Base-by-base conservation (phyloP, 2,888 invertebrate genomes). In the Cryptus armator region DNA sequence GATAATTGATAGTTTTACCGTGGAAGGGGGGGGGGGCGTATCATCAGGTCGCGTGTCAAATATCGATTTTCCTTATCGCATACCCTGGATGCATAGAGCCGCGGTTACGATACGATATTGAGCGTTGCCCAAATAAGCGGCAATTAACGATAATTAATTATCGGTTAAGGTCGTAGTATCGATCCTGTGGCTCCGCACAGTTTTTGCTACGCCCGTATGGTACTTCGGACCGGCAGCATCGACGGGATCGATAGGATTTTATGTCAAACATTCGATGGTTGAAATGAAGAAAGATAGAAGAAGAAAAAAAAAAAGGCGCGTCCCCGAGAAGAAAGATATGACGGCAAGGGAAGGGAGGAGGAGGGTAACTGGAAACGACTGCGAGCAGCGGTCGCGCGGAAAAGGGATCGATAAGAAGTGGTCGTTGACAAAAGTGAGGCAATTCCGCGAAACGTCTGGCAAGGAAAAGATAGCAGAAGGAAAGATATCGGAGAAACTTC, bases 351-450 rank as follows among this genome's bases (percentile, higher is more conserved):
- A n/a, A n/a, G n/a, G n/a, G n/a, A n/a, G n/a, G 4, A n/a, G 48
- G 12, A n/a, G 14, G 48, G 48, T 14, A 48, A 59, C 51, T 64
- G 32, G 37, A 71, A 66, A 66, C 64, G 71, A 66, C 77, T 75
- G 48, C 56, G n/a, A 37, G 67, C 29, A 79, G 14, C 10, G 51
- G 24, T 51, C 66, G 53, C 64, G 48, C 16, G 16, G n/a, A 16
- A 44, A 48, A n/a, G 48, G 71, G 66, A 77, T 82, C 82, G 82
- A 82, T 77, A 71, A 70, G 82, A 81, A 66, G 79, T 83, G 70
- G 68, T 66, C 64, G 66, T 66, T 81, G 83, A 78, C 72, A 91
- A 66, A 83, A 46, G 76, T 77, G 71, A 77, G 76, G 74, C 68
- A 83, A 83, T 80, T 76, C 66, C 66, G 48, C 7, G 51, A 53